Evolutionary conservation across 2,888 invertebrate species (phyloP).

Genomic region (Caenorhabditis zanzibari): DNA sequence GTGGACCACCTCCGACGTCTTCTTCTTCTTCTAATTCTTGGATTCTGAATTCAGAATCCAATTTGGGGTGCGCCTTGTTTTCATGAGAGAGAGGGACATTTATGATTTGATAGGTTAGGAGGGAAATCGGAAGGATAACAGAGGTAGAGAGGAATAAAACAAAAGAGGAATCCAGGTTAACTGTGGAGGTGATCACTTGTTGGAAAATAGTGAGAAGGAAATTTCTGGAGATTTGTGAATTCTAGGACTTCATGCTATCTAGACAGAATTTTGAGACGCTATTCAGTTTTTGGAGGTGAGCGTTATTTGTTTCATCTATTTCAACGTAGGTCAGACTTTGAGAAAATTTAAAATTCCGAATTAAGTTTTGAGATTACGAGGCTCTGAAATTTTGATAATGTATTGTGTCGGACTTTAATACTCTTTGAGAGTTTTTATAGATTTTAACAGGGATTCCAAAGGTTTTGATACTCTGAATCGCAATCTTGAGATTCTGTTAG

Average conservation of each 20-base stretch:
- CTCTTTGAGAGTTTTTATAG: too few species aligned
- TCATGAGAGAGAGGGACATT: constrained; percentile 7
- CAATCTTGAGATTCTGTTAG: too few species aligned
- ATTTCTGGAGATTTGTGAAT: background rate
- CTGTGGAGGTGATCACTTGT: constrained; percentile 25
- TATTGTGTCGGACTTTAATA: too few species aligned
- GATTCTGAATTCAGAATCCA: background rate
- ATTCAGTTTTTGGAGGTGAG: constrained; percentile 46
- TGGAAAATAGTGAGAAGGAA: background rate
- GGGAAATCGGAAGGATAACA: background rate
- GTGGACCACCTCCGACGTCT: background rate
- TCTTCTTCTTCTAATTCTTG: too few species aligned
- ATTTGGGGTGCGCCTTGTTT: constrained; percentile 35
- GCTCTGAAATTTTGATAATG: constrained; percentile 5
- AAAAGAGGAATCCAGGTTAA: constrained; percentile 41
- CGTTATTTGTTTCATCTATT: background rate
- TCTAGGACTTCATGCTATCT: constrained; percentile 12
- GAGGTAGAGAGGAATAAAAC: background rate
- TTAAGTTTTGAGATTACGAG: too few species aligned
- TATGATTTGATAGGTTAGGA: constrained; percentile 36
- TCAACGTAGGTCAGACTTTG: too few species aligned
- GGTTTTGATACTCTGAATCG: too few species aligned
- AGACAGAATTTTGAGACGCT: constrained; percentile 23
- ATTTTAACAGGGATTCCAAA: too few species aligned
- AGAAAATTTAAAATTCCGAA: too few species aligned